A percentile compares a stretch with the other conserved stretches of the same genome.
Evolutionary conservation across 2,888 invertebrate species (phyloP).

Genomic region (Pycnomerus fuliginosus): DNA sequence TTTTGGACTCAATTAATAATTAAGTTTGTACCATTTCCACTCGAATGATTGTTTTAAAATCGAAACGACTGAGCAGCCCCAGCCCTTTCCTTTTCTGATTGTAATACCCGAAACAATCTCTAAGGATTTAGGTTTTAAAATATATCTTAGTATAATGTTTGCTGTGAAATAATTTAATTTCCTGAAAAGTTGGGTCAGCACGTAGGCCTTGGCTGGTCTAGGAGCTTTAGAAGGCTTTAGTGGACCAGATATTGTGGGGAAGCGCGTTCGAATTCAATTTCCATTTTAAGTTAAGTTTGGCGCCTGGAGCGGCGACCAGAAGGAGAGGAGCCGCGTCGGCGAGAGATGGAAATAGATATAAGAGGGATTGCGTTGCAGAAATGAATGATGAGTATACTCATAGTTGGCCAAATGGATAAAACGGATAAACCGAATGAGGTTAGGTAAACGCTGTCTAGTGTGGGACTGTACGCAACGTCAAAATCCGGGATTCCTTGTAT

Average conservation of each 20-base stretch:
- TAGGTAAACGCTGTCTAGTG: slow-evolving; percentile 9
- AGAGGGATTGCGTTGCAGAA: slow-evolving; percentile 42
- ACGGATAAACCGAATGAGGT: slow-evolving; percentile 6
- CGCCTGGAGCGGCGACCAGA: slow-evolving; percentile 30
- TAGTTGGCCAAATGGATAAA: slow-evolving; percentile 26
- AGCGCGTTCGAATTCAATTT: slow-evolving; percentile 44
- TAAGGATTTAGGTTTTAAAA: too few species aligned
- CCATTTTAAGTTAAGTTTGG: slow-evolving; percentile 47
- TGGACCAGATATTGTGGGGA: slow-evolving; percentile 26
- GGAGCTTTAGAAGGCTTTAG: slow-evolving; percentile 27
- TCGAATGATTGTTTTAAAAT: too few species aligned
- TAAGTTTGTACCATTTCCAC: too few species aligned
- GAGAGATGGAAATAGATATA: slow-evolving; percentile 37
- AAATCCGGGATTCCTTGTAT: slow-evolving; percentile 29
- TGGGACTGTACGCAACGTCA: slow-evolving; percentile 31
- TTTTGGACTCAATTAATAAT: too few species aligned
- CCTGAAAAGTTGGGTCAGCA: slow-evolving; percentile 7
- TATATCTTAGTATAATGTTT: too few species aligned
- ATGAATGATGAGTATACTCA: slow-evolving; percentile 45
- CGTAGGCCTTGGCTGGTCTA: slow-evolving; percentile 15
- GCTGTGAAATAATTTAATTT: too few species aligned
- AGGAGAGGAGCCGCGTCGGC: slow-evolving; percentile 13
- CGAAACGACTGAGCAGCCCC: too few species aligned
- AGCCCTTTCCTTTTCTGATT: too few species aligned
- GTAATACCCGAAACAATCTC: too few species aligned